These are phyloP conservation scores for Heliconius hewitsoni DNA, from an alignment of 1,140 invertebrate species.

Conservation along the genomic window DNA sequence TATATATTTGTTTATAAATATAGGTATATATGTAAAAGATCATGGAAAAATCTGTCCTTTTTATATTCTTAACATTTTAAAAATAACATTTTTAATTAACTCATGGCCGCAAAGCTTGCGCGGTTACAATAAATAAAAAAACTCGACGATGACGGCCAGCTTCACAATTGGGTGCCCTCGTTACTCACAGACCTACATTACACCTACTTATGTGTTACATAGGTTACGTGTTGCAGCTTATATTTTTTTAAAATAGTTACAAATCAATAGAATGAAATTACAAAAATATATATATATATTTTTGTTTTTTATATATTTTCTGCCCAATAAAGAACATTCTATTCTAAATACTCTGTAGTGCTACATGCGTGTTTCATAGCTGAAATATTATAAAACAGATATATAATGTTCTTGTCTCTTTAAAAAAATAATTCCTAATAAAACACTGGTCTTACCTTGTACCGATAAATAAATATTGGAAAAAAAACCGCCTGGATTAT, in stretches of 20 bases:
- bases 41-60: not conserved
- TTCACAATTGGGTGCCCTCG: slow-evolving; percentile 18
- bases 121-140: slow-evolving; percentile 11
- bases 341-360: no score
- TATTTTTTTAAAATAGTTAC: no score
- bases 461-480: no score
- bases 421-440: no score
- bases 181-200: slow-evolving; percentile 29
- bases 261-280: no score
- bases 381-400: no score
- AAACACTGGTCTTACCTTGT: no score
- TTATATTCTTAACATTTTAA: not conserved
- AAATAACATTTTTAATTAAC: slow-evolving; percentile 10
- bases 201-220: not conserved
- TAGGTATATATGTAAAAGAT: not conserved
- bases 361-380: no score
- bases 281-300: no score
- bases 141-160: slow-evolving; percentile 17
- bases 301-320: no score
- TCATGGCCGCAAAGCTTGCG: slow-evolving; percentile 1
- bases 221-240: not conserved
- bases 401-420: no score
- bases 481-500: not conserved
- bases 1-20: not conserved
- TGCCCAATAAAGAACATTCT: no score